Evolutionary conservation across 1,140 invertebrate species (phyloP).

Genomic region (Megalopta genalis): DNA sequence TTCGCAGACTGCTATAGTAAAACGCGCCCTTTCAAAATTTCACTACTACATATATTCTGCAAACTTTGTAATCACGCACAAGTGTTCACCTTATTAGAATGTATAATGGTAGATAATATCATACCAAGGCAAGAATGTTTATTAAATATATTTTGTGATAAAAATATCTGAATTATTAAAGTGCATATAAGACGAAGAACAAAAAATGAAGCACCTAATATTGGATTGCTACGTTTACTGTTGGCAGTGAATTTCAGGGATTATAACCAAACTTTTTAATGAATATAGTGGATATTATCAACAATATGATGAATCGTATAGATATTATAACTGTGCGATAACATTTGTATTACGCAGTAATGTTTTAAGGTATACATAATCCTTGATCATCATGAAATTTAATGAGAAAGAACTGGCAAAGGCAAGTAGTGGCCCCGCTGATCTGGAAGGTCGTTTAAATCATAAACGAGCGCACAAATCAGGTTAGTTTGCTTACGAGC

Average conservation of each 20-base stretch:
- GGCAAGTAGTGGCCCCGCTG: conserved; percentile 81
- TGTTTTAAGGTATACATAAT: conserved; percentile 8
- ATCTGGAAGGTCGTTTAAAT: conserved; percentile 85
- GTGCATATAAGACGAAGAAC: background rate
- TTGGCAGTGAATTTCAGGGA: conserved; percentile 1
- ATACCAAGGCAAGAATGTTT: background rate
- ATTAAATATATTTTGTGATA: background rate
- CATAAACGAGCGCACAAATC: conserved; percentile 83
- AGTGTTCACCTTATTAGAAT: background rate
- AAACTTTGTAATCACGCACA: conserved; percentile 5
- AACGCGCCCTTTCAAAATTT: conserved; percentile 33
- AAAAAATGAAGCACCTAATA: conserved; percentile 3
- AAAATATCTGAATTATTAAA: background rate
- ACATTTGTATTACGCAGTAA: conserved; percentile 18
- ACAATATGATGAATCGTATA: conserved; percentile 26
- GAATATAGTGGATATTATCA: background rate
- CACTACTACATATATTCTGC: background rate
- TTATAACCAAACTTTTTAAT: background rate
- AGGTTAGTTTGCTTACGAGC: conserved; percentile 71
- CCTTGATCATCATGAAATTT: conserved; percentile 81
- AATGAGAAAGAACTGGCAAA: conserved; percentile 83
- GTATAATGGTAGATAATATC: background rate
- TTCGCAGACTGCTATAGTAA: conserved; percentile 10
- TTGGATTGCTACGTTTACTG: background rate
- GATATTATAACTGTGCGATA: conserved; percentile 14